Conservation (phyloP, 92 coral and sea anemone genomes). For the Montipora capitata region DNA sequence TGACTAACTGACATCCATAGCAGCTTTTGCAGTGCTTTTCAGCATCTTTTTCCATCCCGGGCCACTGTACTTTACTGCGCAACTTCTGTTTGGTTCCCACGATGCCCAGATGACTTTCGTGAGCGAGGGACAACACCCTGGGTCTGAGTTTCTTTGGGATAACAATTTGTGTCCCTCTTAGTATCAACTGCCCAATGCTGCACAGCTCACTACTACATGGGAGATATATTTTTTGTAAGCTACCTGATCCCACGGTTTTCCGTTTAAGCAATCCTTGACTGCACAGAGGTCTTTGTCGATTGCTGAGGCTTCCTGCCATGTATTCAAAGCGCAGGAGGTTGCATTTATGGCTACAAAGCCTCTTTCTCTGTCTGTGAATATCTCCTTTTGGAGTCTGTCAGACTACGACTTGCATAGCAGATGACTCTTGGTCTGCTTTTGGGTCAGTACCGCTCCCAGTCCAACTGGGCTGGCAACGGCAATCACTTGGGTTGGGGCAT, state of each 20-base stretch:
- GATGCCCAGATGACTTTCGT: slow-evolving; percentile 64
- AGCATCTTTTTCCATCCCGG: neutral
- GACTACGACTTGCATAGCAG: neutral
- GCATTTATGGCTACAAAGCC: slow-evolving; percentile 58
- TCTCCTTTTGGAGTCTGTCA: neutral
- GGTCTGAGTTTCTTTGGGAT: slow-evolving; percentile 60
- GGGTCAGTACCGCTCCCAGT: neutral
- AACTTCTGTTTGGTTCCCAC: slow-evolving; percentile 66
- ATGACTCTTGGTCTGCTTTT: neutral
- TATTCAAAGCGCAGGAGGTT: slow-evolving; percentile 42
- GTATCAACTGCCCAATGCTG: slow-evolving; percentile 49
- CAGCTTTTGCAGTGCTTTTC: slow-evolving; percentile 47
- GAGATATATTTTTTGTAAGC: slow-evolving; percentile 14
- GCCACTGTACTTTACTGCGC: slow-evolving; percentile 58
- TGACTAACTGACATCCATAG: slow-evolving; percentile 51
- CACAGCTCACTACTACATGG: slow-evolving; percentile 47
- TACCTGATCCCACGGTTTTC: slow-evolving; percentile 13
- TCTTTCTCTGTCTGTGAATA: neutral
- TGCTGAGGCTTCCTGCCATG: slow-evolving; percentile 50
- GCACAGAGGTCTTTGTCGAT: slow-evolving; percentile 24
- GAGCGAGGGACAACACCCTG: slow-evolving; percentile 50
- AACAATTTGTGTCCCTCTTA: slow-evolving; percentile 60
- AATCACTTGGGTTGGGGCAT: neutral
- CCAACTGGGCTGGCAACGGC: neutral
- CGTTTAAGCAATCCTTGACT: slow-evolving; percentile 24